phyloP scores from a whole-genome alignment of 2,888 invertebrate species.

The Tortricodes alternella region DNA sequence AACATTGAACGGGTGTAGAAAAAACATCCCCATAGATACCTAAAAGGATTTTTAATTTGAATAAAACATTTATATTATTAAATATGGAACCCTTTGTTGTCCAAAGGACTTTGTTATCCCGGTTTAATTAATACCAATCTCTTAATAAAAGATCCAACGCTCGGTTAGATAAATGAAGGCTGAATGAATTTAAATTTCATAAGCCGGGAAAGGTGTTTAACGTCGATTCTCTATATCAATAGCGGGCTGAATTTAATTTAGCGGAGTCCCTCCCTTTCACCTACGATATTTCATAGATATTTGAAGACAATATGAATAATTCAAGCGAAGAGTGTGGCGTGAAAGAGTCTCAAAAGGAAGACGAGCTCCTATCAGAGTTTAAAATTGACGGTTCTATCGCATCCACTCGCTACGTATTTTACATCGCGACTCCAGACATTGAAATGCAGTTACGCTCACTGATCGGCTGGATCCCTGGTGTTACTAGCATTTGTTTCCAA shows the following conservation, averaged over 20 bases:
- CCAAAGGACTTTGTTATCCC: slow-evolving; percentile 13
- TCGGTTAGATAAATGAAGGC: slow-evolving; percentile 26
- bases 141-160: slow-evolving; percentile 24
- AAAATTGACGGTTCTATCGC: slow-evolving; percentile 60
- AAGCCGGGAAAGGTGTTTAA: slow-evolving; percentile 30
- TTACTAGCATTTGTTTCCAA: background rate
- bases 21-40: background rate
- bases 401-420: slow-evolving; percentile 21
- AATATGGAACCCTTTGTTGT: slow-evolving; percentile 9
- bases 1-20: background rate
- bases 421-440: slow-evolving; percentile 20
- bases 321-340: slow-evolving; percentile 63
- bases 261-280: slow-evolving; percentile 42
- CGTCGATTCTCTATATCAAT: slow-evolving; percentile 35
- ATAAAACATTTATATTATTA: slow-evolving; percentile 13
- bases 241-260: slow-evolving; percentile 30
- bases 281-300: slow-evolving; percentile 64
- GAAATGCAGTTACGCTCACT: slow-evolving; percentile 12
- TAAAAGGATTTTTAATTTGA: background rate
- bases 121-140: slow-evolving; percentile 27
- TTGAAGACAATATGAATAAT: slow-evolving; percentile 71
- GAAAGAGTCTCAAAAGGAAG: slow-evolving; percentile 74
- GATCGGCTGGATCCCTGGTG: slow-evolving; percentile 6
- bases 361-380: slow-evolving; percentile 65
- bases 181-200: slow-evolving; percentile 27